Evolutionary conservation across 1,140 invertebrate species (phyloP).

Genomic region (Aphis craccivora): DNA sequence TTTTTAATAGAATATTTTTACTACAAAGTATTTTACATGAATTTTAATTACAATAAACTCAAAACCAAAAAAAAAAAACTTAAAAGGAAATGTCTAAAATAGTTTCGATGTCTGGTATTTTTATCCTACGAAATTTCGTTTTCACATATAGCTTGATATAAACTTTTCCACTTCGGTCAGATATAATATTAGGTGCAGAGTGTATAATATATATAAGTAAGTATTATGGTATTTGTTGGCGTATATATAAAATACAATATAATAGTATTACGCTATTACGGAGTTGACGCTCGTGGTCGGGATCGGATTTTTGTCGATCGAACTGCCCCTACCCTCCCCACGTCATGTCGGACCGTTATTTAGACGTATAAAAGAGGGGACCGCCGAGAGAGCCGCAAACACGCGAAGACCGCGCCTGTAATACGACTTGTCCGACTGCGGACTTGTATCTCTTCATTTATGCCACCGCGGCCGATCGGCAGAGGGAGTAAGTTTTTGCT

Average conservation of each 20-base stretch:
- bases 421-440: background rate
- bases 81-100: background rate
- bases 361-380: background rate
- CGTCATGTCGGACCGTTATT: background rate
- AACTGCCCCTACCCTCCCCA: background rate
- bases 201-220: background rate
- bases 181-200: background rate
- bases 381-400: background rate
- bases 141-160: background rate
- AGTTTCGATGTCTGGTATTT: background rate
- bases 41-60: background rate
- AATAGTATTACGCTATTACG: background rate
- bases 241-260: conserved; percentile 3
- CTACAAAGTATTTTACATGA: background rate
- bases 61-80: background rate
- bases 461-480: background rate
- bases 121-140: background rate
- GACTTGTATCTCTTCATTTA: conserved; percentile 53
- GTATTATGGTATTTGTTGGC: background rate
- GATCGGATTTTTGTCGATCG: conserved; percentile 17
- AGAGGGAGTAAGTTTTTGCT: conserved; percentile 32
- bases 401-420: background rate
- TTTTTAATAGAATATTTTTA: no score
- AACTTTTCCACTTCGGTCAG: background rate
- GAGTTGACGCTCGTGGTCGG: background rate